These are phyloP conservation scores for Notarius quadriscutis DNA, from an alignment of 2,113 vertebrate species.

Conservation along the genomic window DNA sequence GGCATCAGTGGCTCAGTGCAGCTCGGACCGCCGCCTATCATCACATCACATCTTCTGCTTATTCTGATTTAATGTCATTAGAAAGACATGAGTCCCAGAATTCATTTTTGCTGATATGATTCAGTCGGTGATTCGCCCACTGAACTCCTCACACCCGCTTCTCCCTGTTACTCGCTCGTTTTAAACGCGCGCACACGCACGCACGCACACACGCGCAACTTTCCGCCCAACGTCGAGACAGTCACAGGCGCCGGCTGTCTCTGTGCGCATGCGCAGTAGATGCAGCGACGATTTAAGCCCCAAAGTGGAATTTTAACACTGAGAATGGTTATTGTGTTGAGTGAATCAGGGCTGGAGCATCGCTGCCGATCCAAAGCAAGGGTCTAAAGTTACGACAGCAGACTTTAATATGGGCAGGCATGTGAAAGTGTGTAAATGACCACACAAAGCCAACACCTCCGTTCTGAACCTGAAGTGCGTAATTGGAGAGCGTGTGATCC, in stretches of 20 bases:
- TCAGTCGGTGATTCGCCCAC: conserved; percentile 36
- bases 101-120: conserved; percentile 39
- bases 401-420: not conserved
- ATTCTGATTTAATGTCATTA: not conserved
- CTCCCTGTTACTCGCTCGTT: conserved; percentile 38
- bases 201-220: not conserved
- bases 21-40: not conserved
- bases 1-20: conserved; percentile 28
- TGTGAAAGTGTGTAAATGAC: not conserved
- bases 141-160: conserved; percentile 41
- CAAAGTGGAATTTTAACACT: not conserved
- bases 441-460: not conserved
- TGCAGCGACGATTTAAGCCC: not conserved
- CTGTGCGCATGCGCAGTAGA: not conserved
- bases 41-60: conserved; percentile 3
- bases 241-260: not conserved
- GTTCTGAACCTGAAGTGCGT: conserved; percentile 8
- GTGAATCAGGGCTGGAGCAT: not conserved
- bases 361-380: not conserved
- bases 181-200: not conserved
- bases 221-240: not conserved
- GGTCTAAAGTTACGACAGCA: not conserved
- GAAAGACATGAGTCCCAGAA: conserved; percentile 15
- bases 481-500: conserved; percentile 4
- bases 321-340: not conserved